A percentile compares a stretch with the other conserved stretches of the same genome.
Evolutionary conservation across 2,888 invertebrate genomes (phyloP).

Genomic region (Sepioteuthis lessoniana): DNA sequence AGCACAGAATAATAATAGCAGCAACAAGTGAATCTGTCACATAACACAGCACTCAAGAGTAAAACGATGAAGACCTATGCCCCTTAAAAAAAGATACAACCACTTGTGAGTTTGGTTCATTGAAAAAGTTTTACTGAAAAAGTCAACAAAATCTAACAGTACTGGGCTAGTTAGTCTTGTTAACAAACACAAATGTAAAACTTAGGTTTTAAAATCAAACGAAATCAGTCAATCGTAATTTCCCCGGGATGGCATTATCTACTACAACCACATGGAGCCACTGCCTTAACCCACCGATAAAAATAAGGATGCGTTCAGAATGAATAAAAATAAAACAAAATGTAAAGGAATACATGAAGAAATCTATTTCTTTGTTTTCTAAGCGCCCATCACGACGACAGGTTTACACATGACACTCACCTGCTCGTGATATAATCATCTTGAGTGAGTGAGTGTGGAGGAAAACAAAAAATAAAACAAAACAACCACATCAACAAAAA

Average conservation of each 20-base stretch:
- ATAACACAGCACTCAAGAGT: not conserved
- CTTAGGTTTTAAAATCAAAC: too few species aligned
- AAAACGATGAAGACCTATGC: not conserved
- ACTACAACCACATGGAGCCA: not conserved
- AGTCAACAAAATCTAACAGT: too few species aligned
- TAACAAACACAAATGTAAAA: too few species aligned
- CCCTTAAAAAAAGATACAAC: not conserved
- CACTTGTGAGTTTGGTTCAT: not conserved
- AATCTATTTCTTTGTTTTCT: not conserved
- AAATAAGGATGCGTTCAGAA: not conserved
- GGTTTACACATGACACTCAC: conserved; percentile 7
- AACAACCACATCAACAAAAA: not conserved
- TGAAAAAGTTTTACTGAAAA: not conserved
- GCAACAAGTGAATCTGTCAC: not conserved
- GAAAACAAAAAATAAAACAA: not conserved
- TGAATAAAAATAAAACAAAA: not conserved
- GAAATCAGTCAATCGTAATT: too few species aligned
- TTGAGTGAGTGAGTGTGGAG: not conserved
- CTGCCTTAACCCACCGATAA: too few species aligned
- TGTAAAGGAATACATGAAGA: not conserved
- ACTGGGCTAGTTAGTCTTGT: too few species aligned
- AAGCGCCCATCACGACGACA: not conserved
- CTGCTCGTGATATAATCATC: not conserved
- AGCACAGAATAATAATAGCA: not conserved
- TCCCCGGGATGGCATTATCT: not conserved